Evolutionary conservation across 2,113 vertebrate genomes (phyloP).

Genomic region (Pterocles orientalis): DNA sequence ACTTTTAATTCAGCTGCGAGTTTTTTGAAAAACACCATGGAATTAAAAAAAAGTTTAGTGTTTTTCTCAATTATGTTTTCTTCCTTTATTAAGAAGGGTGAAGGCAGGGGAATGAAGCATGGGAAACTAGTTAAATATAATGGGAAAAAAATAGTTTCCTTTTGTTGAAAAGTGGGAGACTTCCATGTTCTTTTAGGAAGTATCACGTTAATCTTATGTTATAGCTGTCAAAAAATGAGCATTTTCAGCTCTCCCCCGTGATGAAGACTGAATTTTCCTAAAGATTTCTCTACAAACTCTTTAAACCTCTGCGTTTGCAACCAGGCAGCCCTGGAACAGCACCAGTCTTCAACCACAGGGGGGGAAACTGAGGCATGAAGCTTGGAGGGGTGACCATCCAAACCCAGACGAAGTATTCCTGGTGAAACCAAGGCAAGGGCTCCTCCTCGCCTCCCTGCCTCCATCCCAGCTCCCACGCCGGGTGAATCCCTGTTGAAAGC

Average conservation of each 20-base stretch:
- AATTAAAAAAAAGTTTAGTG: neutral
- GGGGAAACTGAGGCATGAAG: neutral
- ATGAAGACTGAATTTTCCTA: neutral
- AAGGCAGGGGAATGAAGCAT: neutral
- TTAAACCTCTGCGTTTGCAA: neutral
- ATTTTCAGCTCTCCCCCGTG: neutral
- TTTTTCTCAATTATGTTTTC: neutral
- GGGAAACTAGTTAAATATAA: neutral
- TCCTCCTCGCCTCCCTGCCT: neutral
- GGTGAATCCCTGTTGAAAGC: neutral
- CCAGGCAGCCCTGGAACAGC: neutral
- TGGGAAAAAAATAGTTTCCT: neutral
- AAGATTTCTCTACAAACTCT: neutral
- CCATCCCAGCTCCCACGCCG: neutral
- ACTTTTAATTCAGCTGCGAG: neutral
- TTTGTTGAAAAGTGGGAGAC: neutral
- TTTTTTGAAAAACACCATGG: neutral
- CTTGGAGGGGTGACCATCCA: neutral
- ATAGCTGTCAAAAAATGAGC: neutral
- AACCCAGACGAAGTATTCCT: neutral
- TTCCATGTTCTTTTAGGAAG: neutral
- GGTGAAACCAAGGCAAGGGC: neutral
- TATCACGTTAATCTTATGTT: accelerated
- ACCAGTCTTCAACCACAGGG: neutral
- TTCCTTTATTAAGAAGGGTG: neutral